Evolutionary conservation across 2,888 invertebrate species (phyloP).

Genomic region (Ferdinandea cuprea): DNA sequence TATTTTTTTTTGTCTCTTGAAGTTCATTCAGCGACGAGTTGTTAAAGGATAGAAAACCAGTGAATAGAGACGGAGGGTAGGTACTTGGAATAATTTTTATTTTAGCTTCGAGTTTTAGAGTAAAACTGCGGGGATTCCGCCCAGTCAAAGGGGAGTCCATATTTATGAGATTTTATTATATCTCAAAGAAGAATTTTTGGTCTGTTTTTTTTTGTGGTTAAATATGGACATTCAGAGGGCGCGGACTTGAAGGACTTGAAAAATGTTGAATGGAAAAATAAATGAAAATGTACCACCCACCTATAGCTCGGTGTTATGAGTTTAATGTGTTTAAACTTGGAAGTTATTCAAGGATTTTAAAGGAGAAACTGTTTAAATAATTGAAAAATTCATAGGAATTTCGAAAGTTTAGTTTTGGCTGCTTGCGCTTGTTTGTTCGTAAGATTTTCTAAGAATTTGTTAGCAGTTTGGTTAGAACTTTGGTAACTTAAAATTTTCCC

Average conservation of each 20-base stretch:
- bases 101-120: constrained; percentile 4
- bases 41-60: no score
- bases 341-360: neutral
- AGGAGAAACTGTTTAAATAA: no score
- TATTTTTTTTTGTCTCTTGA: neutral
- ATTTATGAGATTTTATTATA: constrained; percentile 34
- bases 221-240: constrained; percentile 2
- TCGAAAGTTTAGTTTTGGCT: no score
- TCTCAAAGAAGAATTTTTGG: no score
- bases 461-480: no score
- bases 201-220: constrained; percentile 39
- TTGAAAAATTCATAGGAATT: no score
- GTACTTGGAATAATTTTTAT: constrained; percentile 11
- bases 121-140: neutral
- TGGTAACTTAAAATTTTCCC: no score
- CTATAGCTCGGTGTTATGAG: neutral
- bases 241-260: neutral
- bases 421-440: no score
- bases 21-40: neutral
- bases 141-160: constrained; percentile 7
- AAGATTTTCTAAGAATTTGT: no score
- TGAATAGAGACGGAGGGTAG: neutral
- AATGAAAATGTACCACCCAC: neutral
- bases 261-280: neutral
- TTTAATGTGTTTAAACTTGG: neutral